Conservation (phyloP, 1,140 invertebrate species). For the Pomphorhynchus laevis region DNA sequence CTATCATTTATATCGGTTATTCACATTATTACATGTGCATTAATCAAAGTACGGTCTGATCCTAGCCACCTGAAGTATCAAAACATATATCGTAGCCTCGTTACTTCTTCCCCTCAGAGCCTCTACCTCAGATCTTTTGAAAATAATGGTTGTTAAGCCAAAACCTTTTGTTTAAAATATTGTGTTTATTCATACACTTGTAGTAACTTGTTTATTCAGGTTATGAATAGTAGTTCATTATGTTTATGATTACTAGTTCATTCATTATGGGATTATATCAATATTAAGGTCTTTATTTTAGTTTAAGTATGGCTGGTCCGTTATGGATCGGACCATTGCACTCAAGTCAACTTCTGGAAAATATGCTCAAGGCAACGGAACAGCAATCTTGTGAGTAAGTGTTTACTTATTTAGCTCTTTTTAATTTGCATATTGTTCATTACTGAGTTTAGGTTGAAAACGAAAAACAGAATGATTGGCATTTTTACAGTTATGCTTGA, state of each 20-base stretch:
- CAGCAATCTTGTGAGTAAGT: slow-evolving; percentile 19
- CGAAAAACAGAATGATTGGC: slow-evolving; percentile 32
- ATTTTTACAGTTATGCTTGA: slow-evolving; percentile 24
- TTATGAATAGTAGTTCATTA: no score
- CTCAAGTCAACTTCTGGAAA: slow-evolving; percentile 33
- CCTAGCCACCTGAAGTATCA: no score
- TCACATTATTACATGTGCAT: no score
- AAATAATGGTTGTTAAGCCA: not conserved
- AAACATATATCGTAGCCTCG: no score
- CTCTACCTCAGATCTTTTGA: not conserved
- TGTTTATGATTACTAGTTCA: slow-evolving; percentile 8
- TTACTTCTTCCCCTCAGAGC: no score
- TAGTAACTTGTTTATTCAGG: slow-evolving; percentile 35
- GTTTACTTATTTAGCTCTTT: slow-evolving; percentile 11
- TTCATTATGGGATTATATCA: slow-evolving; percentile 4
- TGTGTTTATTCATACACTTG: slow-evolving; percentile 43
- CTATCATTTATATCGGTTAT: no score
- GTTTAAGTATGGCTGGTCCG: slow-evolving; percentile 38
- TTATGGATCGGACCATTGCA: slow-evolving; percentile 59
- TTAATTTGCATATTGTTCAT: not conserved
- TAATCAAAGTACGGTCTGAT: no score
- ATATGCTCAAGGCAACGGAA: slow-evolving; percentile 19
- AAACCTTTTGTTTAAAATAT: not conserved
- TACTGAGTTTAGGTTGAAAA: slow-evolving; percentile 18
- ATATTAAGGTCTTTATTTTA: slow-evolving; percentile 1